Base-by-base conservation (phyloP, 2,113 vertebrate genomes). In the Hemiprocne comata region DNA sequence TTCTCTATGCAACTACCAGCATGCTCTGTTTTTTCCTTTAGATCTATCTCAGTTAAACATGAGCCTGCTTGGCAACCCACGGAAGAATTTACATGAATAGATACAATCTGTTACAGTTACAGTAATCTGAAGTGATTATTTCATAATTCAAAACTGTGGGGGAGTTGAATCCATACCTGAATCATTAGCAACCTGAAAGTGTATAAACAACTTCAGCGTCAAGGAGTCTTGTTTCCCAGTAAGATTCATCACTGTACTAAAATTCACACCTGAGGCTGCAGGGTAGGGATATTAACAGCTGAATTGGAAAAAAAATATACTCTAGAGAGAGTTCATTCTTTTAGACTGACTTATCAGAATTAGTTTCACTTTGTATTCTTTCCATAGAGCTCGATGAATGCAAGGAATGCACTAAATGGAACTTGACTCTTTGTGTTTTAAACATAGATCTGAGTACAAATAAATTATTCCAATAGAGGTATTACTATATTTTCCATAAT, bases 31-130 rank as follows among this genome's bases (percentile, higher is more conserved):
- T 90, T 60, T 78, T 64, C 29, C 57, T 87, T 87, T 76, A 46
- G 85, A 78, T 73, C 29, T 82, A 7, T 38, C 76, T 3, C 44
- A 69, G 36, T 66, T 82, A 65, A 89, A 93, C 50, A 40, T 34
- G n/a, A 91, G 16, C 33, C 29, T 62, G 17, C 58, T 85, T 91
- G 87, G 81, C 64, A 34, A 51, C 7, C 34, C 73, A 6, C 23
- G 18, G 60, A 74, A 90, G 38, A 85, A 90, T 62, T 25, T 26
- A 50, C 50, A 65, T 50, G 20, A 72, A 87, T 44, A 85, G 85
- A 94, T 94, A 53, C 14, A 95, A 94, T 89, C 71, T 89, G n/a
- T 76, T 85, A 61, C 51, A 70, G 29, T 77, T 60, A 66, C 60
- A 42, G 29, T 82, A 95, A 95, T 70, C 85, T 85, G 29, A 42